phyloP scores from a whole-genome alignment of 2,888 invertebrate species.

The Agonum fuliginosum region DNA sequence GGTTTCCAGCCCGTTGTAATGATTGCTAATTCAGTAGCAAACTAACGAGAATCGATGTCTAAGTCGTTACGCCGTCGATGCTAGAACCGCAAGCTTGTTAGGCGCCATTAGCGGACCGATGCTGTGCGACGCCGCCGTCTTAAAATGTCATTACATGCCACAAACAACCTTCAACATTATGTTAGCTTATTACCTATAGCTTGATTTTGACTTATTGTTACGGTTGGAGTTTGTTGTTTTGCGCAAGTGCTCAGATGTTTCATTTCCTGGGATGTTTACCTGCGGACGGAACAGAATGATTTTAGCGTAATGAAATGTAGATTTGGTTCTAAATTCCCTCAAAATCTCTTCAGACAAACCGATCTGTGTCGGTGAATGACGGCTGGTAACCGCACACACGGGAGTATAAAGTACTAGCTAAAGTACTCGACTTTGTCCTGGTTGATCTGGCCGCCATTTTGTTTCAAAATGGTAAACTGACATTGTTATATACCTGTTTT shows the following conservation, averaged over 20 bases:
- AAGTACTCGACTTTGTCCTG: too few relatives aligned
- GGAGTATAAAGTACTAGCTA: too few relatives aligned
- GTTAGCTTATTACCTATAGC: slow-evolving; percentile 41
- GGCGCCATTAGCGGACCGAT: slow-evolving; percentile 49
- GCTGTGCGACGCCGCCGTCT: slow-evolving; percentile 26
- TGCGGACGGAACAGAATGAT: not conserved
- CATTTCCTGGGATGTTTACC: not conserved
- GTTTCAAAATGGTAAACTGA: too few relatives aligned
- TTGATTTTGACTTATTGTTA: slow-evolving; percentile 25
- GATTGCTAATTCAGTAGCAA: slow-evolving; percentile 62
- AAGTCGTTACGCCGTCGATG: slow-evolving; percentile 49
- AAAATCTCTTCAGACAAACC: too few relatives aligned
- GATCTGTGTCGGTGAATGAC: too few relatives aligned
- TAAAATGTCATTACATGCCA: slow-evolving; percentile 47
- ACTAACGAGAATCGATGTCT: slow-evolving; percentile 62
- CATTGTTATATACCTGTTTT: too few relatives aligned
- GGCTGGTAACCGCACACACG: too few relatives aligned
- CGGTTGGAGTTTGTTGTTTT: not conserved
- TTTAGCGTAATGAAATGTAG: not conserved
- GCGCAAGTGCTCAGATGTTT: not conserved
- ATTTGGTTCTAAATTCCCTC: too few relatives aligned
- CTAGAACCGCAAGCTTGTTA: slow-evolving; percentile 52
- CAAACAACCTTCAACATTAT: slow-evolving; percentile 47
- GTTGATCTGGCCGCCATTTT: too few relatives aligned
- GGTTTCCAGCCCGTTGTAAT: slow-evolving; percentile 61